phyloP scores from a whole-genome alignment of 2,797 vertebrate species.

The Poecilia gillii region DNA sequence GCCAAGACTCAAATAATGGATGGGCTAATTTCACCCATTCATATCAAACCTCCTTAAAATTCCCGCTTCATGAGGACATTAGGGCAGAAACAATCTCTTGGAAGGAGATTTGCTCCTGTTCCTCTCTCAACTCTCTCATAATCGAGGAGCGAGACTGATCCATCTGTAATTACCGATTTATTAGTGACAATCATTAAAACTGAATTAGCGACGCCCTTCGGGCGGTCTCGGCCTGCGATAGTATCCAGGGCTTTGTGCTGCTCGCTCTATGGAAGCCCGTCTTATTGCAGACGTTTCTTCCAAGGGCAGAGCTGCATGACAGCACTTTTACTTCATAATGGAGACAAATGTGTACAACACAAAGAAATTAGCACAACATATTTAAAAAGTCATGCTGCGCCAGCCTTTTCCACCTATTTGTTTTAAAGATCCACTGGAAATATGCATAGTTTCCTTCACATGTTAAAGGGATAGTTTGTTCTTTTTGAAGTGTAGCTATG shows the following conservation, averaged over 20 bases:
- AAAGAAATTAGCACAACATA: conserved; percentile 6
- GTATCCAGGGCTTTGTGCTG: conserved; percentile 47
- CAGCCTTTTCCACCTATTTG: conserved; percentile 66
- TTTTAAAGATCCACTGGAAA: conserved; percentile 84
- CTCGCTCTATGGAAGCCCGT: conserved; percentile 41
- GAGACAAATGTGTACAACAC: not conserved
- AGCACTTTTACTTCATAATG: conserved; percentile 40
- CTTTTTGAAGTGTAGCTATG: not conserved
- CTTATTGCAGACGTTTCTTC: conserved; percentile 47
- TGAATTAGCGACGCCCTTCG: conserved; percentile 65
- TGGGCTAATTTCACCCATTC: conserved; percentile 24
- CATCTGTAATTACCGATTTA: conserved; percentile 70
- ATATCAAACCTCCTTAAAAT: conserved; percentile 32
- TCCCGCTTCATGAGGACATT: conserved; percentile 39
- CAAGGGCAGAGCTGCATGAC: conserved; percentile 64
- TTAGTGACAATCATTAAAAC: conserved; percentile 72
- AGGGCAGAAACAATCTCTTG: conserved; percentile 65
- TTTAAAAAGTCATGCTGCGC: conserved; percentile 45
- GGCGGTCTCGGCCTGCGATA: conserved; percentile 48
- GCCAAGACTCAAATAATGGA: conserved; percentile 6
- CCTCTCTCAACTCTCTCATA: conserved; percentile 59
- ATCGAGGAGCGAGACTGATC: conserved; percentile 67
- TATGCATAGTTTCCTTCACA: conserved; percentile 15
- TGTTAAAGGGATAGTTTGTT: not conserved
- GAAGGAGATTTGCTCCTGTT: conserved; percentile 60